These are phyloP conservation scores for Halotydeus destructor DNA, from an alignment of 1,140 invertebrate genomes.

Conservation along the genomic window DNA sequence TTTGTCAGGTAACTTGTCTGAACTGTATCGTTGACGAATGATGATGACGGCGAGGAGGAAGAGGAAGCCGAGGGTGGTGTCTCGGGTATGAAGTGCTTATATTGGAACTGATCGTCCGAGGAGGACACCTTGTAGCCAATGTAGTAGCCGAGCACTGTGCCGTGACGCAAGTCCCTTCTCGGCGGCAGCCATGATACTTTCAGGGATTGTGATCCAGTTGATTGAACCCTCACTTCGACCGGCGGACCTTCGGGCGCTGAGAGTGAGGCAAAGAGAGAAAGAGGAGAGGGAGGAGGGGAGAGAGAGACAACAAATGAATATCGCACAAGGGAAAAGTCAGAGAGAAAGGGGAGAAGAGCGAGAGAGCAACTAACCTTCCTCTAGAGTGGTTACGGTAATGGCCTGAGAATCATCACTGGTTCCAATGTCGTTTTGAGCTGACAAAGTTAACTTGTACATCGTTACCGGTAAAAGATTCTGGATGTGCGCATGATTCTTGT, in stretches of 20 bases:
- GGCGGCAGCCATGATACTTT: slow-evolving; percentile 24
- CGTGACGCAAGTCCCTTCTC: neutral
- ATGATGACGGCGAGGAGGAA: neutral
- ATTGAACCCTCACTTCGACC: slow-evolving; percentile 21
- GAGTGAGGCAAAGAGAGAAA: slow-evolving; percentile 48
- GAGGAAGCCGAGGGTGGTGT: no score
- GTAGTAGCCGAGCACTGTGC: slow-evolving; percentile 38
- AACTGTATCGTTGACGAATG: slow-evolving; percentile 20
- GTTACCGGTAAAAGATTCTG: slow-evolving; percentile 47
- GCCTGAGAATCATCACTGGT: slow-evolving; percentile 53
- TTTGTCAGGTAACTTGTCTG: slow-evolving; percentile 11
- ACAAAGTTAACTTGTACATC: slow-evolving; percentile 81
- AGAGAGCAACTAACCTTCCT: slow-evolving; percentile 23
- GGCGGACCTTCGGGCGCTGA: slow-evolving; percentile 29
- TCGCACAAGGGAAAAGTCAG: neutral
- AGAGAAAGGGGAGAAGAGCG: neutral
- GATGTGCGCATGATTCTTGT: neutral
- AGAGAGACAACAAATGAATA: neutral
- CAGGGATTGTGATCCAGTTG: slow-evolving; percentile 25
- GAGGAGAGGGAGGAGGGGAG: neutral
- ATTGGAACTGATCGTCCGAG: slow-evolving; percentile 19
- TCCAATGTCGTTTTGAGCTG: slow-evolving; percentile 91
- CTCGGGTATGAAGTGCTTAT: slow-evolving; percentile 19
- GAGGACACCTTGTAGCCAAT: neutral
- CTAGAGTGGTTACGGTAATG: slow-evolving; percentile 1